Conservation (phyloP, 2,888 invertebrate genomes). For the Rapana venosa region DNA sequence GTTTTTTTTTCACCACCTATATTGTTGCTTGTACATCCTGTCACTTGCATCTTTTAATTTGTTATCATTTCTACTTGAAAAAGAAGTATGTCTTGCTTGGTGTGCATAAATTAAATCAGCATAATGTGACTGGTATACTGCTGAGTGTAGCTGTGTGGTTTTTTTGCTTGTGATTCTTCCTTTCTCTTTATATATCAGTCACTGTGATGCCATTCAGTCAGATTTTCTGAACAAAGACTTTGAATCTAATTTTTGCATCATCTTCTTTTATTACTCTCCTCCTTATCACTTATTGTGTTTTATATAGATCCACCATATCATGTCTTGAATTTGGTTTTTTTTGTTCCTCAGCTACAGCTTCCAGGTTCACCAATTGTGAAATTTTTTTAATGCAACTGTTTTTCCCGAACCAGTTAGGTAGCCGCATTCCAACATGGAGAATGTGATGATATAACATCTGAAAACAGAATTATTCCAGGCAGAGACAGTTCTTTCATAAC, state of each 20-base stretch:
- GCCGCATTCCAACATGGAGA: no score
- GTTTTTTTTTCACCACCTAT: not conserved
- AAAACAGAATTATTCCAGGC: no score
- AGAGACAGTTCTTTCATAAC: no score
- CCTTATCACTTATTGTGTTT: not conserved
- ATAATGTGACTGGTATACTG: not conserved
- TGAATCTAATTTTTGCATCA: not conserved
- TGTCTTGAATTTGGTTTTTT: no score
- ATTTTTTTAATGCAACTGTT: no score
- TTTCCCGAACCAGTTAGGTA: no score
- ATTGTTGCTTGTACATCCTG: not conserved
- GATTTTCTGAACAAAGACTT: not conserved
- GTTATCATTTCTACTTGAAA: not conserved
- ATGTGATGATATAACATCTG: no score
- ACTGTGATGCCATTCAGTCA: not conserved
- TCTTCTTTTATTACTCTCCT: not conserved
- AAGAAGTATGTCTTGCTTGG: not conserved
- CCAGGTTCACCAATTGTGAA: no score
- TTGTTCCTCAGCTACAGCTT: no score
- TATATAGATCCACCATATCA: not conserved
- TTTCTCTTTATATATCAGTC: not conserved
- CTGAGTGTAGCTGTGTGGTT: not conserved
- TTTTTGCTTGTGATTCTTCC: not conserved
- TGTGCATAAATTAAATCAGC: constrained; percentile 9
- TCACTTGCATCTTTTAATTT: not conserved